Percentiles rank a stretch among this genome's conserved stretches.
These are phyloP conservation scores for Synodontis membranacea DNA, from an alignment of 2,113 vertebrate genomes.

Conservation along the genomic window DNA sequence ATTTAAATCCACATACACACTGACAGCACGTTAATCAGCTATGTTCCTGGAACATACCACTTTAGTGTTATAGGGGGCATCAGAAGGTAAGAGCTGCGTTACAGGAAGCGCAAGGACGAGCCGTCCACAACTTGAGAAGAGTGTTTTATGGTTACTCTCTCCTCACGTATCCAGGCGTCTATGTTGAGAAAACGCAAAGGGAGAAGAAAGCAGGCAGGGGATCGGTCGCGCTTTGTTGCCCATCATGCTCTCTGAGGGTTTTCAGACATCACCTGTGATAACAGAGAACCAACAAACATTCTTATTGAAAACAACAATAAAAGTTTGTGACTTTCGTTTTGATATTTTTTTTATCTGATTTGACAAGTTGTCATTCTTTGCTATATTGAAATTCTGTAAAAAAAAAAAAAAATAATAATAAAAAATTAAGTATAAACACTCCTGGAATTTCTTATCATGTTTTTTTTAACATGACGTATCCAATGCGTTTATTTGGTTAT, in stretches of 20 bases:
- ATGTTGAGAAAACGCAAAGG: not conserved
- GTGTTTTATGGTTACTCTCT: not conserved
- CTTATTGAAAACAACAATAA: not conserved
- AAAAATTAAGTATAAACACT: no score
- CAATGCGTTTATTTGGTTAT: not conserved
- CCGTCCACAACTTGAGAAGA: slow-evolving; percentile 17
- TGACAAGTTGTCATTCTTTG: no score
- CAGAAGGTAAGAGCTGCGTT: slow-evolving; percentile 63
- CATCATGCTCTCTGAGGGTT: slow-evolving; percentile 60
- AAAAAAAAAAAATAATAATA: no score
- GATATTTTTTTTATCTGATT: no score
- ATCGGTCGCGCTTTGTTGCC: slow-evolving; percentile 47
- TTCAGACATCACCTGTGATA: slow-evolving; percentile 84
- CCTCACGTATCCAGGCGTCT: slow-evolving; percentile 42
- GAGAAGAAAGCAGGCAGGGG: slow-evolving; percentile 32
- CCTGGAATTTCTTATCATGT: no score
- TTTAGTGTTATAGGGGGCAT: slow-evolving; percentile 63
- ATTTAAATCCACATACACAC: slow-evolving; percentile 64
- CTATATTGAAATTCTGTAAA: not conserved
- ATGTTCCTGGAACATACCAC: slow-evolving; percentile 68
- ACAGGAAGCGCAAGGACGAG: slow-evolving; percentile 47
- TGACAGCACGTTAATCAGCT: slow-evolving; percentile 53
- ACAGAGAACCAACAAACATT: not conserved
- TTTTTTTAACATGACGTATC: no score
- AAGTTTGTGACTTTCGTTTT: not conserved